Percentiles rank a stretch among this genome's conserved stretches.
phyloP scores from a whole-genome alignment of 2,888 invertebrate genomes.

The Tenthredo amoena region DNA sequence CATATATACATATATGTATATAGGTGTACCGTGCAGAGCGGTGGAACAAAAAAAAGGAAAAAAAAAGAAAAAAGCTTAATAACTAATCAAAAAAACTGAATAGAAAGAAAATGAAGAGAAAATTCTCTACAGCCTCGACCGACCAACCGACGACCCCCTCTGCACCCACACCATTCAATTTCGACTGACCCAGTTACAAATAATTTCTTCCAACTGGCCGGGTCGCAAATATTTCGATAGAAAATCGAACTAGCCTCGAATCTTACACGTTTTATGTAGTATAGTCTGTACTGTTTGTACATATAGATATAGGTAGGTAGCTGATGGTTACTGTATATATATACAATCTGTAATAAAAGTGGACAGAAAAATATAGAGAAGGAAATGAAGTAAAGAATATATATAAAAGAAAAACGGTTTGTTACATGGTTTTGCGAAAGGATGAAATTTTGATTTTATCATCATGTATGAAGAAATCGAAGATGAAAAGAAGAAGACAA shows the following conservation, averaged over 20 bases:
- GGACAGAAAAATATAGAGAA: neutral
- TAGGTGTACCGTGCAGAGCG: neutral
- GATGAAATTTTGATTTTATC: too few species aligned
- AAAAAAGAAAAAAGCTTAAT: slow-evolving; percentile 17
- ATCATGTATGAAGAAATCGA: neutral
- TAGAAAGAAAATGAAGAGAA: slow-evolving; percentile 46
- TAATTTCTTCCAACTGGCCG: slow-evolving; percentile 49
- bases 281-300: neutral
- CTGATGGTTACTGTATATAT: neutral
- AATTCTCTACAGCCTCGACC: slow-evolving; percentile 33
- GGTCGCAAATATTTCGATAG: slow-evolving; percentile 42
- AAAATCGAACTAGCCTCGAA: slow-evolving; percentile 26
- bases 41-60: neutral
- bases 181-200: slow-evolving; percentile 46
- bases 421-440: too few species aligned
- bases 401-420: neutral
- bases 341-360: neutral
- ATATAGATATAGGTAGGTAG: neutral
- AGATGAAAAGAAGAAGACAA: neutral
- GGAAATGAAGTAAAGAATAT: neutral
- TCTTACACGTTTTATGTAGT: neutral
- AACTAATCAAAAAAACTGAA: slow-evolving; percentile 41
- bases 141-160: neutral
- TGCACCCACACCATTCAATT: slow-evolving; percentile 30
- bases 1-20: neutral